Evolutionary conservation across 1,140 invertebrate species (phyloP), one percentile per base, ranked within the genome.

Genomic region (Bombus sylvicola): DNA sequence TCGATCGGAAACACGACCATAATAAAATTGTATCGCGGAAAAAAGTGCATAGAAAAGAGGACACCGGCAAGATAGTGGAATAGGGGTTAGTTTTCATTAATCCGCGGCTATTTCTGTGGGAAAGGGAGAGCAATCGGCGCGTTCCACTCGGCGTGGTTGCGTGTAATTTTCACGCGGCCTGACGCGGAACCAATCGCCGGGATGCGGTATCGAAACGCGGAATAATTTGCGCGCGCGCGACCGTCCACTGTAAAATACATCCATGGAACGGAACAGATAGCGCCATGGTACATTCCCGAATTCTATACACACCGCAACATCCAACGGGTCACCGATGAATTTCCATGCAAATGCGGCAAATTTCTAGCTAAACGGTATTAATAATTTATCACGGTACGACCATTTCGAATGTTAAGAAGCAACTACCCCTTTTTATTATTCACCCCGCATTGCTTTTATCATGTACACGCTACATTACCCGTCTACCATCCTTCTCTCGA

Each of bases 311-410:
- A 25, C 57, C 12, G 1, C 43, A 37, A 37, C 25, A 43, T 25
- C 13, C 18, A 39, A 34, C 64, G 64, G 22, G 25, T 43, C 75
- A 53, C 28, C 43, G 37, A 83, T 83, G 82, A 78, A 78, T 83
- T 83, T 78, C 18, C 37, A 83, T 83, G 82, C 74, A 83, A 83
- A 83, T 78, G n/a, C 74, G 47, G 81, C 34, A 71, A 78, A 83
- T 83, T 76, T 83, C 82, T 78, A 53, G 74, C 76, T 77, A 77
- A 83, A 83, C 75, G 74, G 74, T 57, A 78, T 83, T 83, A 83
- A 79, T 79, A 84, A 84, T 84, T 84, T 84, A 84, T 84, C 59
- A 34, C 37, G 39, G n/a, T 2, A 0, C 34, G 28, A 10, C 39
- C 66, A 31, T 79, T 78, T 10, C 34, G 74, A 78, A 78, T 83